Evolutionary conservation across 2,888 invertebrate species (phyloP), one percentile per base, ranked within the genome.

Genomic region (Agrilus cyanescens): DNA sequence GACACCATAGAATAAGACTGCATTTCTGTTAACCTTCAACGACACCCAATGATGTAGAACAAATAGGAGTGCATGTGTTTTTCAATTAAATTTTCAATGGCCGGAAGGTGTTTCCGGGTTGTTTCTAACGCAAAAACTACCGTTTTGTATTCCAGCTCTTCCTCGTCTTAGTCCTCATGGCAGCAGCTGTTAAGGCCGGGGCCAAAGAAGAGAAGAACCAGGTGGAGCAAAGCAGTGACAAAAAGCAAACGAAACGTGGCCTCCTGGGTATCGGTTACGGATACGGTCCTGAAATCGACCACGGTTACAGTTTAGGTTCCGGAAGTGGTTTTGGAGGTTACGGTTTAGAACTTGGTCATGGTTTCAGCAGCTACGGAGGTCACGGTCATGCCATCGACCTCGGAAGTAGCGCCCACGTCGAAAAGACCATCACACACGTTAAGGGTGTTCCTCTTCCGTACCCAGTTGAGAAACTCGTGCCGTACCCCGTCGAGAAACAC

Each of bases 171-270:
- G 72, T 75, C 67, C 80, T 86, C 71, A 73, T 76, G 70, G 83
- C 67, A 54, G 62, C 80, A 65, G 78, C 80, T 50, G 68, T 71
- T 48, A 67, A 63, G 58, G 83, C 76, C 55, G 77, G 78, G 73
- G 78, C 80, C 66, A 74, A 76, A 64, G 73, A 75, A 72, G 75
- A 78, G 72, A 76, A 76, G 64, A 18, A 16, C 4, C 49, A 44
- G 37, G 50, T 54, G 43, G 53, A 53, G 48, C 56, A 50, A 32
- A 43, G 49, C 25, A 55, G 46, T 32, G 82, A 81, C 50, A 84
- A 86, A 73, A 85, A 85, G 66, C 75, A 84, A 64, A 83, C 84
- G 69, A 86, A 87, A 68, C 82, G 86, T 54, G 86, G 86, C 53
- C 75, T 86, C 55, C 71, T 84, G 46, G 78, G 82, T 61, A 72